Evolutionary conservation across 64 coral and sea anemone genomes (phyloP).

Genomic region (Montipora efflorescens): DNA sequence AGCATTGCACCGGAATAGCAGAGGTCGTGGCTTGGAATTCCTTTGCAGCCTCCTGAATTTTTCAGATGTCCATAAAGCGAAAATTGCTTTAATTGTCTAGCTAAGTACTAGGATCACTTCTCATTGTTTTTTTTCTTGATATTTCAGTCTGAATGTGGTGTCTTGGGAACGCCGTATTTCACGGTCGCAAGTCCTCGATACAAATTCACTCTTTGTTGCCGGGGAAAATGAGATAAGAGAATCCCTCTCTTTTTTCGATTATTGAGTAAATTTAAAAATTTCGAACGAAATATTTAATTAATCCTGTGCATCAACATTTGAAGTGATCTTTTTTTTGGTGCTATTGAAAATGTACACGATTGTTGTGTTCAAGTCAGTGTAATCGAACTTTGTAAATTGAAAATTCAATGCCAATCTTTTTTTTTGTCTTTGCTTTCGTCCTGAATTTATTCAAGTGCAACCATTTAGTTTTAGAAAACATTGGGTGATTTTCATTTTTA

Average conservation of each 20-base stretch:
- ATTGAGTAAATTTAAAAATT: background rate
- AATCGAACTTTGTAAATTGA: background rate
- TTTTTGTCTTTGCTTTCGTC: background rate
- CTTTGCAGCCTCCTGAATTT: too few relatives aligned
- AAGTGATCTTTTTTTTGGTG: too few relatives aligned
- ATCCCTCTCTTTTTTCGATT: conserved; percentile 35
- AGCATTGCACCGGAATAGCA: too few relatives aligned
- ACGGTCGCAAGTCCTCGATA: background rate
- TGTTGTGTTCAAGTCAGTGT: background rate
- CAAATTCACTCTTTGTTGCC: background rate
- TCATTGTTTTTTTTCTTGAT: background rate
- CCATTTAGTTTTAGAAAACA: background rate
- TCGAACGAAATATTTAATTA: too few relatives aligned
- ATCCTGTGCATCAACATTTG: too few relatives aligned
- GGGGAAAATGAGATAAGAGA: background rate
- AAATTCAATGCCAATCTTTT: background rate
- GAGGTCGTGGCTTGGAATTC: too few relatives aligned
- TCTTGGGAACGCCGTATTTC: conserved; percentile 22
- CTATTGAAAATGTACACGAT: background rate
- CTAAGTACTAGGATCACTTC: too few relatives aligned
- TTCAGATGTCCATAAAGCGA: too few relatives aligned
- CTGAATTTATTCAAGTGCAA: background rate
- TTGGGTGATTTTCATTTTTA: too few relatives aligned
- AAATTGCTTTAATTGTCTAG: too few relatives aligned
- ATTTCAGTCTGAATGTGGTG: background rate